These are phyloP conservation scores for Cataglyphis cursor DNA, from an alignment of 2,888 invertebrate species.

Conservation along the genomic window DNA sequence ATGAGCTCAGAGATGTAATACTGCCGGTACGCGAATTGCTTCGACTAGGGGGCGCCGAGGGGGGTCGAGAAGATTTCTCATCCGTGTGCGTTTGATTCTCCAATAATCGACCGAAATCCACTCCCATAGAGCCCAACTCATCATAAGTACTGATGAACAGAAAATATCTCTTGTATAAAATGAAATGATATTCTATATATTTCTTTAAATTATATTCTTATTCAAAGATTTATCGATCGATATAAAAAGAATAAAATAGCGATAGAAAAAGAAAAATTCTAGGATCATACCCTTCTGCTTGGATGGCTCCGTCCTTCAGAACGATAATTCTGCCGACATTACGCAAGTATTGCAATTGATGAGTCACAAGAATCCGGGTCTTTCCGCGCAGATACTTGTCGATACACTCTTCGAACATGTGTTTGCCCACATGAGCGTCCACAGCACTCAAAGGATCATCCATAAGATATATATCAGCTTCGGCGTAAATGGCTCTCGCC, in stretches of 20 bases:
- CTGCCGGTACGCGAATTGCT: conserved; percentile 83
- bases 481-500: conserved; percentile 94
- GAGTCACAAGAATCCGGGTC: conserved; percentile 89
- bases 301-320: conserved; percentile 82
- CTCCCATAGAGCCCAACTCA: conserved; percentile 91
- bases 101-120: conserved; percentile 93
- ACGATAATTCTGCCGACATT: conserved; percentile 84
- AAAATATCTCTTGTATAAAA: background rate
- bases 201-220: background rate
- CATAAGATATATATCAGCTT: conserved; percentile 94
- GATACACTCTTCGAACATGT: conserved; percentile 95
- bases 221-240: background rate
- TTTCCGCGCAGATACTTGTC: conserved; percentile 88
- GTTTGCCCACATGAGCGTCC: conserved; percentile 96
- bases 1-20: conserved; percentile 81
- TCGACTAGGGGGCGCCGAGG: conserved; percentile 77
- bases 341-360: conserved; percentile 89
- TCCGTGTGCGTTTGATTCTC: conserved; percentile 85
- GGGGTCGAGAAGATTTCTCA: conserved; percentile 71
- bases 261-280: background rate
- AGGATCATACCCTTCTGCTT: conserved; percentile 80
- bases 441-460: conserved; percentile 98
- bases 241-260: background rate
- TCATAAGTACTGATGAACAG: conserved; percentile 88
- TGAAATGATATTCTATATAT: conserved; percentile 3